A percentile compares a stretch with the other conserved stretches of the same genome.
These are phyloP conservation scores for Pristionchus exspectatus DNA, from an alignment of 2,888 invertebrate species.

Conservation along the genomic window DNA sequence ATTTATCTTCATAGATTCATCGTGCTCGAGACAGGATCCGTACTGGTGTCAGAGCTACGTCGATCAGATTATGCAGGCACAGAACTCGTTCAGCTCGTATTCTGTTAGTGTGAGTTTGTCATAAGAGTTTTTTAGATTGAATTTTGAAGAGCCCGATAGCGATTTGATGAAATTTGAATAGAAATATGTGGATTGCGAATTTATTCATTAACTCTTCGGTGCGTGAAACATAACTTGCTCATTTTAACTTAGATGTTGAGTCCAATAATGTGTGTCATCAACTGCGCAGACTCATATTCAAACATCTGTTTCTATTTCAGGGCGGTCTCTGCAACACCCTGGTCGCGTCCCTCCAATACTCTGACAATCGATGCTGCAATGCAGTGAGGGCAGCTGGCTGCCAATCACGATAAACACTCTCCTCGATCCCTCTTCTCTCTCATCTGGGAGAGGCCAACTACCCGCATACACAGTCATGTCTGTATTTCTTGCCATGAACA, in stretches of 20 bases:
- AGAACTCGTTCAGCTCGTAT: conserved; percentile 47
- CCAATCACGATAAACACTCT: conserved; percentile 56
- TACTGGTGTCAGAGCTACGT: conserved; percentile 69
- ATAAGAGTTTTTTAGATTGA: not conserved
- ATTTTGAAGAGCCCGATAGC: not conserved
- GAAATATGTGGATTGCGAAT: too few species aligned
- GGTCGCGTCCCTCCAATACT: conserved; percentile 60
- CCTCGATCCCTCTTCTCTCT: conserved; percentile 9
- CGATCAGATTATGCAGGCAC: conserved; percentile 51
- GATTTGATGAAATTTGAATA: too few species aligned
- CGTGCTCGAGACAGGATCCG: conserved; percentile 62
- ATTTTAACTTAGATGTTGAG: too few species aligned
- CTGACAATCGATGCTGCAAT: conserved; percentile 68
- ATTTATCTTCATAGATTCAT: not conserved
- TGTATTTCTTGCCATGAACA: conserved; percentile 23
- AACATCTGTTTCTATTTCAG: not conserved
- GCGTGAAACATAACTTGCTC: too few species aligned
- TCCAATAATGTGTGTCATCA: too few species aligned
- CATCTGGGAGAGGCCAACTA: not conserved
- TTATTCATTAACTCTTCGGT: not conserved
- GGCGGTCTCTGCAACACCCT: conserved; percentile 60
- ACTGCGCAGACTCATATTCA: not conserved
- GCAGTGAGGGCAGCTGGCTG: conserved; percentile 67
- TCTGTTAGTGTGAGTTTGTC: not conserved
- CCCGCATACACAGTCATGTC: conserved; percentile 16